Conservation (phyloP, 2,797 vertebrate species). For the Phoebastria nigripes region DNA sequence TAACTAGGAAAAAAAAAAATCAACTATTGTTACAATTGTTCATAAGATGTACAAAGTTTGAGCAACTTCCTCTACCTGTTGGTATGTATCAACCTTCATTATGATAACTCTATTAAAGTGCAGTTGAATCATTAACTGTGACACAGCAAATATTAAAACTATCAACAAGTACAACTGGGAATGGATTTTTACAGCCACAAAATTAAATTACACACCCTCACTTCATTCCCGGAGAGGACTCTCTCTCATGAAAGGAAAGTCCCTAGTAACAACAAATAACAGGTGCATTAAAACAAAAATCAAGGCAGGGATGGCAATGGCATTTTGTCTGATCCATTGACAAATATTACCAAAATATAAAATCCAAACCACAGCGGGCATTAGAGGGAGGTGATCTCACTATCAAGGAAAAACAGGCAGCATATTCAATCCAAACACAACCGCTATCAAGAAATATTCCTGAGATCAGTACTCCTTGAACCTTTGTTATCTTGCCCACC, state of each 20-base stretch:
- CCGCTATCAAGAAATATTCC: background rate
- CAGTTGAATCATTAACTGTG: background rate
- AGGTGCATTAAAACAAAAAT: background rate
- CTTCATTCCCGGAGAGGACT: background rate
- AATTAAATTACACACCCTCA: background rate
- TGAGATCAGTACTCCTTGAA: background rate
- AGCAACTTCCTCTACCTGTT: background rate
- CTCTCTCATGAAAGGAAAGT: background rate
- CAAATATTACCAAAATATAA: background rate
- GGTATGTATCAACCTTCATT: background rate
- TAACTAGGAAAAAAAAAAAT: accelerated
- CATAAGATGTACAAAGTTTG: background rate
- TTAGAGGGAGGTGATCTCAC: background rate
- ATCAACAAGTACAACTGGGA: background rate
- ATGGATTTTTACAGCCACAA: background rate
- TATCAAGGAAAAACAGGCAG: background rate
- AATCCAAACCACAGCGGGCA: background rate
- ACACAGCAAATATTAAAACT: background rate
- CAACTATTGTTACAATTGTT: background rate
- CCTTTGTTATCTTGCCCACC: background rate
- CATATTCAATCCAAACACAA: accelerated
- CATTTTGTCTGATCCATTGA: background rate
- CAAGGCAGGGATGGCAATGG: background rate
- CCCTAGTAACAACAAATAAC: background rate
- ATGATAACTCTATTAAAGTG: background rate